These are phyloP conservation scores for Elanoides forficatus DNA, from an alignment of 2,113 vertebrate species.

Conservation along the genomic window DNA sequence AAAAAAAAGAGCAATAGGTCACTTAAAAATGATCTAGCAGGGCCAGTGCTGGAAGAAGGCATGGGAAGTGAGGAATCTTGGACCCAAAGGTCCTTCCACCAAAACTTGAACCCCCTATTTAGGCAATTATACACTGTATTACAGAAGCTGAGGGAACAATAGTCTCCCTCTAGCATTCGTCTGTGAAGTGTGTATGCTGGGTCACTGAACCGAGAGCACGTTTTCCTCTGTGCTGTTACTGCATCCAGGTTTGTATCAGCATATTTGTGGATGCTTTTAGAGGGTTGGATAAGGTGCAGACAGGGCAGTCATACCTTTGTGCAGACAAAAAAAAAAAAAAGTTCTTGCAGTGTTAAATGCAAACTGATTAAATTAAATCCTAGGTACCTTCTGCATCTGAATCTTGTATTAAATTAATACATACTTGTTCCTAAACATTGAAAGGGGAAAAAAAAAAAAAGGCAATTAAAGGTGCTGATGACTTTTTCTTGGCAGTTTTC, in stretches of 20 bases:
- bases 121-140: neutral
- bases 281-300: neutral
- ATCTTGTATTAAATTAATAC: neutral
- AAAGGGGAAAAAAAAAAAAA: neutral
- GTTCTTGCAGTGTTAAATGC: neutral
- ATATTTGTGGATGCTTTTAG: neutral
- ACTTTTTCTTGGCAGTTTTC: neutral
- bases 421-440: neutral
- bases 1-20: neutral
- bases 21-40: neutral
- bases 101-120: neutral
- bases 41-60: neutral
- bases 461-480: neutral
- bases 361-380: neutral
- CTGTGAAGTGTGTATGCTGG: fast-evolving
- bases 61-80: neutral
- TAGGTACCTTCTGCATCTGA: neutral
- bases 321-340: neutral
- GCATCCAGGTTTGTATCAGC: neutral
- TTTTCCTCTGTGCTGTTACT: neutral
- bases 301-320: neutral
- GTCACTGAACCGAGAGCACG: neutral
- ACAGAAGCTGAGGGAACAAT: neutral
- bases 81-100: neutral
- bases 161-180: neutral